Percentiles rank a stretch among this genome's conserved stretches.
phyloP scores from a whole-genome alignment of 2,888 invertebrate species.

The Caenorhabditis wallacei region DNA sequence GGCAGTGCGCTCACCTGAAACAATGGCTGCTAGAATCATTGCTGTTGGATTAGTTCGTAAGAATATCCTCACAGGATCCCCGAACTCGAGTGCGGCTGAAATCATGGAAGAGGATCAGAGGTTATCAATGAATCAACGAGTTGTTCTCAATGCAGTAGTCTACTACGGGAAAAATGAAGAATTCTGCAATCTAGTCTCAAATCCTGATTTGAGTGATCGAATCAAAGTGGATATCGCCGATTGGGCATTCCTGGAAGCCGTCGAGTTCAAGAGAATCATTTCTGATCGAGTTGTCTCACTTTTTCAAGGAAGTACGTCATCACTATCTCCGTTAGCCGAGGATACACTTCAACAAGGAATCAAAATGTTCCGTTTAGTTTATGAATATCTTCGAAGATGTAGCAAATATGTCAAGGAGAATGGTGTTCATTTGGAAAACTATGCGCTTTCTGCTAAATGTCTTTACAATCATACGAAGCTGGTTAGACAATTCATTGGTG shows the following conservation, averaged over 20 bases:
- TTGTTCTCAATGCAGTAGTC: constrained; percentile 49
- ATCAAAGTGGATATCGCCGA: constrained; percentile 41
- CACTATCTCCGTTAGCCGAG: constrained; percentile 43
- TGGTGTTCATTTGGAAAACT: not conserved
- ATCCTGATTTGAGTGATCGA: not conserved
- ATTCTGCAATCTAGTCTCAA: constrained; percentile 16
- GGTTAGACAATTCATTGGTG: constrained; percentile 36
- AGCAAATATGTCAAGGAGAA: constrained; percentile 14
- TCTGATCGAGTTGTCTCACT: constrained; percentile 39
- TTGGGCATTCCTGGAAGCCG: constrained; percentile 52
- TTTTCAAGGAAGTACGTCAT: constrained; percentile 33
- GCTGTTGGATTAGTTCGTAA: constrained; percentile 51
- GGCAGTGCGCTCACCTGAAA: constrained; percentile 14
- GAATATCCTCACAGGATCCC: constrained; percentile 40
- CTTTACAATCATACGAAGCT: constrained; percentile 43
- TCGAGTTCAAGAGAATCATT: constrained; percentile 40
- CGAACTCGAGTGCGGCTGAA: constrained; percentile 37
- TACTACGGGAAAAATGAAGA: constrained; percentile 53
- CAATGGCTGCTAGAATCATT: constrained; percentile 17
- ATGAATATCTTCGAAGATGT: constrained; percentile 32
- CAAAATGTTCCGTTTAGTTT: constrained; percentile 34
- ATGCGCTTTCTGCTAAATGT: constrained; percentile 34
- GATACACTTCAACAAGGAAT: constrained; percentile 42
- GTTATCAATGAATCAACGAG: constrained; percentile 12
- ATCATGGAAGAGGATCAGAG: not conserved